Conservation (phyloP, 2,113 vertebrate genomes). For the Dryoscopus gambensis region DNA sequence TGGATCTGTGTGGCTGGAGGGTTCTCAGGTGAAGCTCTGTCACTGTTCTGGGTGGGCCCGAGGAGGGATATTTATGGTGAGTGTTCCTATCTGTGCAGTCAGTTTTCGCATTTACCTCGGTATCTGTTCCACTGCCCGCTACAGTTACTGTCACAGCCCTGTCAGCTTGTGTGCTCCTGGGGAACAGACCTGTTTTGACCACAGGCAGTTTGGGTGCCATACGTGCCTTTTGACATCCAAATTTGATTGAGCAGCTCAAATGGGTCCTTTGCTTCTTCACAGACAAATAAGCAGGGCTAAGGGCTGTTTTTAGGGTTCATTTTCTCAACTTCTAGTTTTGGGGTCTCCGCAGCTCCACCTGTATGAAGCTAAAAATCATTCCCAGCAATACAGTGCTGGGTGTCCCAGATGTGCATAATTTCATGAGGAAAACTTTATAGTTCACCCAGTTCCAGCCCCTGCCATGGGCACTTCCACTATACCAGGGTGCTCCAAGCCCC, state of each 20-base stretch:
- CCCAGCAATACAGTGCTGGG: neutral
- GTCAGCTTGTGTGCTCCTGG: neutral
- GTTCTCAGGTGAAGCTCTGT: neutral
- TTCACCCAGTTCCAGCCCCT: neutral
- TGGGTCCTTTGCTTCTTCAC: neutral
- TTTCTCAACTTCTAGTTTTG: neutral
- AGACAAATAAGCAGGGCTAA: neutral
- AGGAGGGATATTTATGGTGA: fast-evolving
- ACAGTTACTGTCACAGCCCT: neutral
- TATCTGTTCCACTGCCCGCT: neutral
- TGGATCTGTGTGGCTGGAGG: neutral
- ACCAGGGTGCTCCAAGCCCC: fast-evolving
- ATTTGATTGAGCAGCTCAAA: neutral
- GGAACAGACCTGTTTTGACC: neutral
- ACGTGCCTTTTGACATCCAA: neutral
- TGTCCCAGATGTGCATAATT: neutral
- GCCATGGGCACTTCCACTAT: neutral
- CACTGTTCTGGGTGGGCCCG: fast-evolving
- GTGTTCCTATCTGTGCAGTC: neutral
- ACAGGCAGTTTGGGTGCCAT: neutral
- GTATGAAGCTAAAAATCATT: neutral
- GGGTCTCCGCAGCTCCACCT: neutral
- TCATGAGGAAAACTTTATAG: neutral
- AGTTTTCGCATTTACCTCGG: neutral
- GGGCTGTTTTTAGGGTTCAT: neutral